A percentile compares a stretch with the other conserved stretches of the same genome.
Conservation (phyloP, 2,888 invertebrate genomes). For the Branchipolynoe longqiensis region DNA sequence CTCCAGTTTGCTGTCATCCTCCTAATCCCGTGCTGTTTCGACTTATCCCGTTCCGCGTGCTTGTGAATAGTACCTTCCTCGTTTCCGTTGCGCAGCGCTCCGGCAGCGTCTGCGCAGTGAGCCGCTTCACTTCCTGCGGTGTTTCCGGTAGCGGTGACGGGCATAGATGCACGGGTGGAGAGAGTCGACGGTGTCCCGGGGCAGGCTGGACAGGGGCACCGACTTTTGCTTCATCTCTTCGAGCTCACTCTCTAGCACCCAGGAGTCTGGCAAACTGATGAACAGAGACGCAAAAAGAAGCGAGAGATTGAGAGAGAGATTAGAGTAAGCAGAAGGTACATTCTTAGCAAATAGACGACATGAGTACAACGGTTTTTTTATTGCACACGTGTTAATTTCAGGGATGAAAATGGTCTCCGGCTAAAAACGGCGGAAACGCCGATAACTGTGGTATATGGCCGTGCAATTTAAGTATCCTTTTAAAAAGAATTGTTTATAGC, state of each 20-base stretch:
- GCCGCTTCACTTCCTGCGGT: conserved; percentile 27
- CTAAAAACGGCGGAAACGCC: too few species aligned
- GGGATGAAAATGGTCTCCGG: too few species aligned
- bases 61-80: neutral
- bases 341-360: neutral
- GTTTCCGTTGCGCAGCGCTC: neutral
- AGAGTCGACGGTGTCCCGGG: conserved; percentile 73
- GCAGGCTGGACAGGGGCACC: conserved; percentile 79
- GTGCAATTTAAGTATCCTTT: too few species aligned
- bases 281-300: too few species aligned
- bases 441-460: too few species aligned
- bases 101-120: neutral
- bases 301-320: too few species aligned
- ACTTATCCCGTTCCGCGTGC: neutral
- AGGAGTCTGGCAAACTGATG: conserved; percentile 93
- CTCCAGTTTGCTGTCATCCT: too few species aligned
- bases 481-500: too few species aligned
- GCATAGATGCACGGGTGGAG: conserved; percentile 68
- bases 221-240: conserved; percentile 79
- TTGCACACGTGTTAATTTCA: too few species aligned
- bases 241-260: conserved; percentile 87
- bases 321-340: too few species aligned
- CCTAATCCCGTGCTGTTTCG: too few species aligned
- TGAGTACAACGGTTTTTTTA: too few species aligned
- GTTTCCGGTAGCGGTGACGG: conserved; percentile 39